Evolutionary conservation across 2,888 invertebrate genomes (phyloP).

Genomic region (Eupithecia abbreviata): DNA sequence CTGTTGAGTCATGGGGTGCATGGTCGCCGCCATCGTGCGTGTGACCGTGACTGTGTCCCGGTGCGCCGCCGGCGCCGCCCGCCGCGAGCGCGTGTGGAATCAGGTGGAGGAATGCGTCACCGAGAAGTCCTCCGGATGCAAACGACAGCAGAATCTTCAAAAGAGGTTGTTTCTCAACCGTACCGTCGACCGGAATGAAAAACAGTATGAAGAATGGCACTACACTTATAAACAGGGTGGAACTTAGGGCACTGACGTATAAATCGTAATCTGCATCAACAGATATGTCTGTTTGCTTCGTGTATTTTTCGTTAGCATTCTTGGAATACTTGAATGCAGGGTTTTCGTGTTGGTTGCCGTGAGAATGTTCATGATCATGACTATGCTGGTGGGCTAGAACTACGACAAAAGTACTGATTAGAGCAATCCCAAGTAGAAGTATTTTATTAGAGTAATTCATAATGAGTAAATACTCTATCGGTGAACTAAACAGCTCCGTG

Average conservation of each 20-base stretch:
- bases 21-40: conserved; percentile 68
- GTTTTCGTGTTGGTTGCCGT: conserved; percentile 78
- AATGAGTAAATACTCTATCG: conserved; percentile 22
- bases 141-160: conserved; percentile 96
- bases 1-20: conserved; percentile 90
- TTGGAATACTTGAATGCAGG: conserved; percentile 93
- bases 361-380: conserved; percentile 81
- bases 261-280: conserved; percentile 73
- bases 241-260: conserved; percentile 93
- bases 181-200: conserved; percentile 95
- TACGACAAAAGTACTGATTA: conserved; percentile 51
- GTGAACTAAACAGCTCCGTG: not conserved
- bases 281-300: conserved; percentile 66
- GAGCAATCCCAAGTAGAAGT: conserved; percentile 48
- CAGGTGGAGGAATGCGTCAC: conserved; percentile 99
- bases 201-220: conserved; percentile 97
- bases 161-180: conserved; percentile 91
- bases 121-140: conserved; percentile 97
- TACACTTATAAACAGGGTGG: conserved; percentile 96
- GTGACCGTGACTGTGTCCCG: conserved; percentile 79
- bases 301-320: conserved; percentile 81
- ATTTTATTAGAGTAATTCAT: conserved; percentile 54
- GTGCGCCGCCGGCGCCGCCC: conserved; percentile 70
- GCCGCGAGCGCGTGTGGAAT: conserved; percentile 95
- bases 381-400: conserved; percentile 69